Evolutionary conservation across 1,140 invertebrate species (phyloP).

Genomic region (Drosophila takahashii): DNA sequence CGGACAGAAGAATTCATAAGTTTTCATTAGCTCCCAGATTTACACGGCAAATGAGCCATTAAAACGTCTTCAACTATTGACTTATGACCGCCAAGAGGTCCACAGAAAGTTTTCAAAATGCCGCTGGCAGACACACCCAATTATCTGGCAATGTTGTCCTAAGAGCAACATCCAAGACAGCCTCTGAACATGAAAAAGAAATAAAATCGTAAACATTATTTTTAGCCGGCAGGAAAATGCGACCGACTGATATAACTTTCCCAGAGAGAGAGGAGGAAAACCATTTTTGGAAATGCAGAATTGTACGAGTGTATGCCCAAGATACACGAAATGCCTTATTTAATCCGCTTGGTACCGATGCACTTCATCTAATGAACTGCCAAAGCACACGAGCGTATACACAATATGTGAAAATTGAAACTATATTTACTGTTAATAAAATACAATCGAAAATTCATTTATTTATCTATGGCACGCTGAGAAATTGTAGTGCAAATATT

Average conservation of each 20-base stretch:
- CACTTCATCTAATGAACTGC: slow-evolving; percentile 41
- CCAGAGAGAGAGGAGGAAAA: neutral
- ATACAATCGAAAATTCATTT: slow-evolving; percentile 66
- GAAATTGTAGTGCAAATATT: slow-evolving; percentile 71
- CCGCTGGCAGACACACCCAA: slow-evolving; percentile 39
- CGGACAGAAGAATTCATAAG: slow-evolving; percentile 56
- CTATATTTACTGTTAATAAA: slow-evolving; percentile 67
- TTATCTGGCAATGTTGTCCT: slow-evolving; percentile 51
- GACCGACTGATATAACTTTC: slow-evolving; percentile 18
- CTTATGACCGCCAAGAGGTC: slow-evolving; percentile 64
- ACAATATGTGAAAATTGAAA: slow-evolving; percentile 68
- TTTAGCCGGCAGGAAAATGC: slow-evolving; percentile 47
- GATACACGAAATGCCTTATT: neutral
- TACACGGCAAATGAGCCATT: slow-evolving; percentile 50
- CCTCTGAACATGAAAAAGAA: slow-evolving; percentile 59
- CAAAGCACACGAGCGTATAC: slow-evolving; percentile 21
- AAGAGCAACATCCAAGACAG: slow-evolving; percentile 24
- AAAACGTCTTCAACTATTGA: slow-evolving; percentile 80
- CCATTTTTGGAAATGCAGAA: slow-evolving; percentile 7
- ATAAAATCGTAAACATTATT: slow-evolving; percentile 73
- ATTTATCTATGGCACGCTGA: slow-evolving; percentile 55
- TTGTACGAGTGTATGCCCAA: neutral
- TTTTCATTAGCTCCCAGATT: slow-evolving; percentile 73
- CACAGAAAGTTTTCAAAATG: neutral
- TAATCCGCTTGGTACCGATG: neutral